phyloP scores from a whole-genome alignment of 2,113 vertebrate genomes.

The Crypturellus undulatus region DNA sequence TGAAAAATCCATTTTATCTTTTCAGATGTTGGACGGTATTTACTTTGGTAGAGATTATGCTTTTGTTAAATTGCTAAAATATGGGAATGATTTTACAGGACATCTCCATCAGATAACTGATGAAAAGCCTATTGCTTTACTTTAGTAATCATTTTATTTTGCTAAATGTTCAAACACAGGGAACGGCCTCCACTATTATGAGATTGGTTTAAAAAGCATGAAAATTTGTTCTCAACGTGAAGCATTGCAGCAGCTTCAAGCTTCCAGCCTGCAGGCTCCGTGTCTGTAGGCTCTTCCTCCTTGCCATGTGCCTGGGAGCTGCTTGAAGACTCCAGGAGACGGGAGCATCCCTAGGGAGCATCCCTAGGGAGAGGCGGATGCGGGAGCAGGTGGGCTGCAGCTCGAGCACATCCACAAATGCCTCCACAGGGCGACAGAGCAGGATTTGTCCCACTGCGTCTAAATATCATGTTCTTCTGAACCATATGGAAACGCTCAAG shows the following conservation, averaged over 20 bases:
- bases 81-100: fast-evolving
- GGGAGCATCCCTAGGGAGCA: not conserved
- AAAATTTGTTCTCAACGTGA: not conserved
- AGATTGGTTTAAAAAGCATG: not conserved
- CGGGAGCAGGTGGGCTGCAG: not conserved
- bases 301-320: not conserved
- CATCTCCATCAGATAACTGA: not conserved
- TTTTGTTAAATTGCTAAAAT: not conserved
- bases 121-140: fast-evolving
- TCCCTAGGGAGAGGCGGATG: not conserved
- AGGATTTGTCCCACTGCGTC: not conserved
- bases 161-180: not conserved
- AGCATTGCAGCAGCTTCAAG: not conserved
- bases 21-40: not conserved
- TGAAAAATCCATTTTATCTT: not conserved
- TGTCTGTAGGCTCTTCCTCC: not conserved
- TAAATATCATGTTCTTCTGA: not conserved
- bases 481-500: not conserved
- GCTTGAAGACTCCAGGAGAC: not conserved
- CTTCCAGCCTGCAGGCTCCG: not conserved
- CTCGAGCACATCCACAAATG: not conserved
- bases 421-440: not conserved
- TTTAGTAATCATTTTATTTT: not conserved
- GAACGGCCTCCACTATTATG: not conserved
- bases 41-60: not conserved